Percentiles rank a stretch among this genome's conserved stretches.
Evolutionary conservation across 2,113 vertebrate genomes (phyloP).

Genomic region (Mus musculus): GRCm39 chr10:85312001-85312500

Average conservation of each 20-base stretch:
- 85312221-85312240: not conserved
- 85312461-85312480: not conserved
- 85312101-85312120: not conserved
- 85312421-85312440: not conserved
- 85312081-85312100: slow-evolving; percentile 26
- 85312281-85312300: not conserved
- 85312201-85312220: not conserved
- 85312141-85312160: not conserved
- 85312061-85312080: slow-evolving; percentile 60
- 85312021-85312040: slow-evolving; percentile 47
- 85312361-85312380: too few relatives aligned
- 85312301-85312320: not conserved
- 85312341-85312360: too few relatives aligned
- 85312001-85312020: slow-evolving; percentile 66
- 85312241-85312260: not conserved
- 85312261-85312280: not conserved
- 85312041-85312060: slow-evolving; percentile 51
- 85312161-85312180: fast-evolving
- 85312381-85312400: not conserved
- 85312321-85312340: not conserved
- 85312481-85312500: not conserved
- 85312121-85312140: not conserved
- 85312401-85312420: not conserved
- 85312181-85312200: not conserved
- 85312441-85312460: not conserved